phyloP scores from a whole-genome alignment of 2,113 vertebrate species.

The Apodemus sylvaticus region DNA sequence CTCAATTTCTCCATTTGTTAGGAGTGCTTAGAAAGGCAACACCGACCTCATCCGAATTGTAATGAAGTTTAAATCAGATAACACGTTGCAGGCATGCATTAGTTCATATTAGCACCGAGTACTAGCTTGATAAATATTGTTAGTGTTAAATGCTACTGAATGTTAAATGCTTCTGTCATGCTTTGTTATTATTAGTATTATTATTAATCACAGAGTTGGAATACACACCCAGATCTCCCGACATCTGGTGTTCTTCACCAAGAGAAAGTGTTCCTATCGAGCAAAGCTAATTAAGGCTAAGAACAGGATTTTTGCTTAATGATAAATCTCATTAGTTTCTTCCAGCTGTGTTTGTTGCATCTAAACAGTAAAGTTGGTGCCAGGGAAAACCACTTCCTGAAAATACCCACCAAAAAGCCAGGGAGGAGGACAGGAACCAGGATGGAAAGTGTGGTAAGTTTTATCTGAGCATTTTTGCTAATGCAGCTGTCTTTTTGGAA shows the following conservation, averaged over 20 bases:
- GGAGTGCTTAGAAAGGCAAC: not conserved
- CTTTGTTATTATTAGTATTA: constrained; percentile 50
- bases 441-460: not conserved
- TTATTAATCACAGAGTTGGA: constrained; percentile 65
- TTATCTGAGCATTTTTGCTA: not conserved
- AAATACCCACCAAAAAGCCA: not conserved
- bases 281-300: constrained; percentile 50
- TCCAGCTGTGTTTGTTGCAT: constrained; percentile 42
- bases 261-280: constrained; percentile 29
- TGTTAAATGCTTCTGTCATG: constrained; percentile 56
- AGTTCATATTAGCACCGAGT: constrained; percentile 14
- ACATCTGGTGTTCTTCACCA: constrained; percentile 45
- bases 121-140: constrained; percentile 52
- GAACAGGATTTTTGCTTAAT: constrained; percentile 47
- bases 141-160: constrained; percentile 49
- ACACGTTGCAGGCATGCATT: not conserved
- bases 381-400: constrained; percentile 20
- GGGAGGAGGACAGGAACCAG: not conserved
- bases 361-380: not conserved
- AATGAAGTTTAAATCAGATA: constrained; percentile 28
- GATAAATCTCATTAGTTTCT: constrained; percentile 37
- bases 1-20: constrained; percentile 56
- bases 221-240: constrained; percentile 11
- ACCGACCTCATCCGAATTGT: not conserved
- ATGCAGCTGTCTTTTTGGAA: not conserved